These are phyloP conservation scores for Drosophila nigritarsus DNA, from an alignment of 2,888 invertebrate genomes.

Conservation along the genomic window DNA sequence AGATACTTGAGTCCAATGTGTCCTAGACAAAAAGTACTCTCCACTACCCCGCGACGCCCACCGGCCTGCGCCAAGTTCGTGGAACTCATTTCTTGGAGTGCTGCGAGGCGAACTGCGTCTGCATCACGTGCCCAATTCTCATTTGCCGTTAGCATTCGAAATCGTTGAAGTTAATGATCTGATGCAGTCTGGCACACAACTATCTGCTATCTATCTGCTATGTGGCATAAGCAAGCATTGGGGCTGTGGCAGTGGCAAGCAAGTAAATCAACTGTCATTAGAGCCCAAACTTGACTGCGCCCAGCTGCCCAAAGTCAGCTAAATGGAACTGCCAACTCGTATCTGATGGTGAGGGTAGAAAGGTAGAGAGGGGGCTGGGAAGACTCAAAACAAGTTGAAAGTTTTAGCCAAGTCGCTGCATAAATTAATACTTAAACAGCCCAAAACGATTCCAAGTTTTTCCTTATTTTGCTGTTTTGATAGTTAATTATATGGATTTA, in stretches of 20 bases:
- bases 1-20: slow-evolving; percentile 40
- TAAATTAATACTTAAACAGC: slow-evolving; percentile 73
- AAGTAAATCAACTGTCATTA: slow-evolving; percentile 77
- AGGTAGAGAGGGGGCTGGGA: not conserved
- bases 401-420: slow-evolving; percentile 55
- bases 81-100: slow-evolving; percentile 63
- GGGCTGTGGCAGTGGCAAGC: slow-evolving; percentile 1
- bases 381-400: slow-evolving; percentile 24
- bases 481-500: slow-evolving; percentile 64
- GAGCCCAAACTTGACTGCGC: slow-evolving; percentile 47
- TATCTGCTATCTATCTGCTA: slow-evolving; percentile 25
- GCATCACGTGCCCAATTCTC: slow-evolving; percentile 72
- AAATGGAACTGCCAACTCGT: not conserved
- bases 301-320: slow-evolving; percentile 49
- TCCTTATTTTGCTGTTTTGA: slow-evolving; percentile 22
- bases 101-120: slow-evolving; percentile 47
- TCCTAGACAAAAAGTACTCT: slow-evolving; percentile 2
- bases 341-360: not conserved
- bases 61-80: not conserved
- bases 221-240: slow-evolving; percentile 13
- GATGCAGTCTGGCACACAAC: slow-evolving; percentile 67
- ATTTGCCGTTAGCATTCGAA: slow-evolving; percentile 73
- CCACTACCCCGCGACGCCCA: not conserved
- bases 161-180: slow-evolving; percentile 77
- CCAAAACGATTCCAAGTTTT: slow-evolving; percentile 33